Percentiles rank a stretch among this genome's conserved stretches.
phyloP scores from a whole-genome alignment of 2,888 invertebrate species.

The Microdon myrmicae region DNA sequence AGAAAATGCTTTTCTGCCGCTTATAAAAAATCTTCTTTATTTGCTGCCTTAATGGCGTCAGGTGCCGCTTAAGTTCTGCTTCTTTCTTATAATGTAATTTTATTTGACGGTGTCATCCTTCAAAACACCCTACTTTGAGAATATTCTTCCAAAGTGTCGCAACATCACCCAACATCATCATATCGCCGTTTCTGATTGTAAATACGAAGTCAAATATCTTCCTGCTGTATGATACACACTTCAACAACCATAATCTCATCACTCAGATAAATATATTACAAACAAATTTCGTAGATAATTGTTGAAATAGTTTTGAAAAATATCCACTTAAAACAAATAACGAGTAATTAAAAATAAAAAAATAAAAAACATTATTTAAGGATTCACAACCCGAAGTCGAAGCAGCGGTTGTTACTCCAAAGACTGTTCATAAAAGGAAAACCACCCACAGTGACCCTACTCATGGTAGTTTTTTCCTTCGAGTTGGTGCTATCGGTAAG shows the following conservation, averaged over 20 bases:
- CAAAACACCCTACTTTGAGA: too few relatives aligned
- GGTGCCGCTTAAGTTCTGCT: too few relatives aligned
- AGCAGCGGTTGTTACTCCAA: slow-evolving; percentile 72
- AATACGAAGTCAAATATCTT: slow-evolving; percentile 37
- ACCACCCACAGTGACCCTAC: slow-evolving; percentile 91
- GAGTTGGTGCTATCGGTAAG: slow-evolving; percentile 92
- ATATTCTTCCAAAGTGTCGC: slow-evolving; percentile 11
- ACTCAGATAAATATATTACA: neutral
- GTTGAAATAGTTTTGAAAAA: neutral
- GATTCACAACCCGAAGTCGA: slow-evolving; percentile 75
- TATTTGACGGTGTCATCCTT: too few relatives aligned
- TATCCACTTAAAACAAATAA: neutral
- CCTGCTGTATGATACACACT: slow-evolving; percentile 49
- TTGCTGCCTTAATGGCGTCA: too few relatives aligned
- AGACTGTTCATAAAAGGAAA: slow-evolving; percentile 80
- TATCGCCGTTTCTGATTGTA: slow-evolving; percentile 43
- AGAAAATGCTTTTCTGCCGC: too few relatives aligned
- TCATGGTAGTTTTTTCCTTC: slow-evolving; percentile 91
- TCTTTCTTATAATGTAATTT: too few relatives aligned
- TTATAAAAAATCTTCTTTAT: too few relatives aligned
- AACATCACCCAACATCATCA: slow-evolving; percentile 28
- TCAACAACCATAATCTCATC: slow-evolving; percentile 31
- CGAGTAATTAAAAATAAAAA: neutral
- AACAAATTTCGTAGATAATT: neutral
- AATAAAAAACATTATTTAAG: slow-evolving; percentile 61